Base-by-base conservation (phyloP, 2,888 invertebrate genomes). In the Sinodicranocentrus sp. region DNA sequence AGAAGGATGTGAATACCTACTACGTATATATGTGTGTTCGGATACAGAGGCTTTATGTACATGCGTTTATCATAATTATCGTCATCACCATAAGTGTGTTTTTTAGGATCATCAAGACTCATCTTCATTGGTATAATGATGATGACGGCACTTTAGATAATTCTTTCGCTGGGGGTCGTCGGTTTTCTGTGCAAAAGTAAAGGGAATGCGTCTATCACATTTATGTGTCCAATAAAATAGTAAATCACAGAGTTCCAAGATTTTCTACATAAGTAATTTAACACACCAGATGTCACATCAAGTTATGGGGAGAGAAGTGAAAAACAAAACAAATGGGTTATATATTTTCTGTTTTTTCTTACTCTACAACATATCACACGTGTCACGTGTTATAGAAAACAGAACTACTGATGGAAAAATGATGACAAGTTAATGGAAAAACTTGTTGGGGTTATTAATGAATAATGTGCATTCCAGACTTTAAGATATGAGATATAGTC, bases 71-170 rank as follows among this genome's bases (percentile, higher is more conserved):
- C 28, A 61, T 43, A 21, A 65, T 43, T 23, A 43, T 23, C 63
- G n/a, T 23, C 65, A 65, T 43, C 65, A 39, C 21, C 65, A 28
- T 33, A 61, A 61, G 65, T 65, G 43, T 65, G 43, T 65, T 65
- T 65, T 59, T 10, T 21, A 65, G 65, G 65, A 65, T 65, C 33
- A 28, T 33, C 17, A 61, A 28, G 6, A 65, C n/a, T 65, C 43
- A 23, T 65, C 43, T 65, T 65, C 28, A 19, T 17, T 65, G 65
- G 21, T n/a, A 63, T 63, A 39, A 63, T 63, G 63, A 65, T 65
- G 65, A 43, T 65, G 43, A 65, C 48, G 15, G 61, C 28, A 61
- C 33, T 61, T 61, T 13, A 61, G 61, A 33, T 61, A 28, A 61
- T n/a, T 28, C 33, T 26, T 33, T 61, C 13, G 25, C 1, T 33